Base-by-base conservation (phyloP, 2,888 invertebrate genomes). In the Cyaniris semiargus region DNA sequence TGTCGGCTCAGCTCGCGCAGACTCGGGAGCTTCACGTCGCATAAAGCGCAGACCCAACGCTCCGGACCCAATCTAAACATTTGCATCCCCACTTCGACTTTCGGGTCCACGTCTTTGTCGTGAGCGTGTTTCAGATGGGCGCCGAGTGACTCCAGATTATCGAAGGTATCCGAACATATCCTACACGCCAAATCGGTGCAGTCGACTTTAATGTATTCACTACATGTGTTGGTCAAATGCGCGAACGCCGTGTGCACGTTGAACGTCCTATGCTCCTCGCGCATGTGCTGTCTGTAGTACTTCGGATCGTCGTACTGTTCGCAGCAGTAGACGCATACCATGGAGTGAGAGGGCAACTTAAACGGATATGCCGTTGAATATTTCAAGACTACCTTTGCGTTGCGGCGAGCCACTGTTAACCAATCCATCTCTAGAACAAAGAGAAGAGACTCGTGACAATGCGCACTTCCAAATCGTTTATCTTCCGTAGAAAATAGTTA, bases 361-460 rank as follows among this genome's bases (percentile, higher is more conserved):
- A 91, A 91, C 76, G 91, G 91, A 83, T 87, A 90, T 80, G 86
- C 87, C 72, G 91, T 90, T 48, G 89, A 82, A 84, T 88, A 87
- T 84, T 87, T 85, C 84, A 91, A 83, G 78, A 91, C 83, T 81
- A 86, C 82, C 85, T 87, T 86, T 79, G 91, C 90, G 85, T 91
- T 91, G 85, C 82, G 85, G 85, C 89, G 88, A 81, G 88, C 86
- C 85, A 85, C 82, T 85, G 84, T 79, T 86, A 88, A 86, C 85
- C 85, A 85, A 86, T 87, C 86, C 85, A 83, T 80, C 83, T 88
- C 90, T 91, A 91, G 87, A 91, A 91, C 91, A 90, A 90, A 91
- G 84, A 87, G 86, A 89, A 86, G 82, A 81, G 78, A 78, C 79
- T 81, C 79, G 81, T 84, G 80, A 83, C 82, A 81, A 81, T 80